Evolutionary conservation across 2,113 vertebrate genomes (phyloP).

Genomic region (Tyto alba): DNA sequence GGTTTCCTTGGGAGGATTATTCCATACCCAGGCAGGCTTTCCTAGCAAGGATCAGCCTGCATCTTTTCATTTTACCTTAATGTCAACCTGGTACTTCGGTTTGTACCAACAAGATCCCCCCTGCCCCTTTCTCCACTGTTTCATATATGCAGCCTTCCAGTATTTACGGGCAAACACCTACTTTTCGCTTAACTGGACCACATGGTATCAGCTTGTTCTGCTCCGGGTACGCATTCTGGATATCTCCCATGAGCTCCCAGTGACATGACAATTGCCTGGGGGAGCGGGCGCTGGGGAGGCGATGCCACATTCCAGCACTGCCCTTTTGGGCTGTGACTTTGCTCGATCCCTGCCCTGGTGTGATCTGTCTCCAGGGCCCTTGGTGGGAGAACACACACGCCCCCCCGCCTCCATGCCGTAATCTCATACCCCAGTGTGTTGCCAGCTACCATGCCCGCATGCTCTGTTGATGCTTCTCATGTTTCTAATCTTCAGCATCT

Average conservation of each 20-base stretch:
- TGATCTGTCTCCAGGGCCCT: neutral
- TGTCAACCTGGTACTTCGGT: neutral
- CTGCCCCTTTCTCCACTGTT: neutral
- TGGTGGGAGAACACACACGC: neutral
- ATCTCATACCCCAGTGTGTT: neutral
- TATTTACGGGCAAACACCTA: fast-evolving
- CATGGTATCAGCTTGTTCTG: neutral
- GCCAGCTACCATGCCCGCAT: fast-evolving
- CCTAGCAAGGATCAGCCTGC: neutral
- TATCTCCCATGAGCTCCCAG: neutral
- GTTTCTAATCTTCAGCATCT: neutral
- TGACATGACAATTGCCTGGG: neutral
- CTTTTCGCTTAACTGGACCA: neutral
- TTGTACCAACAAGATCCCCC: neutral
- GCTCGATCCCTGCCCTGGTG: neutral
- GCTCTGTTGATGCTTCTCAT: neutral
- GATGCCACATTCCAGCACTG: neutral
- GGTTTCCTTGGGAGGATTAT: neutral
- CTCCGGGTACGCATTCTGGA: fast-evolving
- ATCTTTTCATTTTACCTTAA: neutral
- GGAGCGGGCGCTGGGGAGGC: neutral
- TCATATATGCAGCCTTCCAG: neutral
- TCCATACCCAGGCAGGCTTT: neutral
- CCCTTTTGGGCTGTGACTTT: neutral
- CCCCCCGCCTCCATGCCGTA: neutral